Evolutionary conservation across 2,888 invertebrate species (phyloP).

Genomic region (Trachelus iudaicus): DNA sequence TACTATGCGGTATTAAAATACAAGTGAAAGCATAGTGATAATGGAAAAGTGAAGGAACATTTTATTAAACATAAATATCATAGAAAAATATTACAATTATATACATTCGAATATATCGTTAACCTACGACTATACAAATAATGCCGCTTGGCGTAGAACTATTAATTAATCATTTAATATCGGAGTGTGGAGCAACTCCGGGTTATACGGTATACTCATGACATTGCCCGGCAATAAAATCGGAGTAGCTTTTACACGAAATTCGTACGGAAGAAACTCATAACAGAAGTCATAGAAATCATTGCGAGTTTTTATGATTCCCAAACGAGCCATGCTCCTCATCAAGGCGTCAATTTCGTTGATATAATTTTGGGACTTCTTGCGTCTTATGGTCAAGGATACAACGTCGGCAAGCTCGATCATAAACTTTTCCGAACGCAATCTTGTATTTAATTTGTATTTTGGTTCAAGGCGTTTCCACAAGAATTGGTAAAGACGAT

Average conservation of each 20-base stretch:
- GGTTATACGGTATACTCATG: conserved; percentile 49
- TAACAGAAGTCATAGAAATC: conserved; percentile 56
- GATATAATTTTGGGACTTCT: conserved; percentile 46
- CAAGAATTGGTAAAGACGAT: conserved; percentile 49
- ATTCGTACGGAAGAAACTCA: conserved; percentile 52
- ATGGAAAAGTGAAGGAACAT: too few relatives aligned
- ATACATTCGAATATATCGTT: too few relatives aligned
- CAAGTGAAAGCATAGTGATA: too few relatives aligned
- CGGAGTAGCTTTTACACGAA: conserved; percentile 52
- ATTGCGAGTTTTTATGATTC: conserved; percentile 43
- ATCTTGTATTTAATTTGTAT: conserved; percentile 35
- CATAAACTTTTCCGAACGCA: conserved; percentile 50
- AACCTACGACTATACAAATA: too few relatives aligned
- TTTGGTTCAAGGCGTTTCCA: conserved; percentile 51
- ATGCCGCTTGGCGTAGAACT: too few relatives aligned
- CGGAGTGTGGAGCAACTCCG: conserved; percentile 31
- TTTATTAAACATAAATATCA: too few relatives aligned
- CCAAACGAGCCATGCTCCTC: conserved; percentile 48
- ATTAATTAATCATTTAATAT: conserved; percentile 24
- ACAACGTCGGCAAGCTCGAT: conserved; percentile 29
- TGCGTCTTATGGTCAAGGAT: conserved; percentile 32
- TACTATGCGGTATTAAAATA: too few relatives aligned
- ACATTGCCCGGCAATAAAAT: conserved; percentile 53
- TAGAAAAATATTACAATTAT: too few relatives aligned
- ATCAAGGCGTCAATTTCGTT: conserved; percentile 42